Conservation (phyloP, 2,888 invertebrate species). For the Apodemia duryi region DNA sequence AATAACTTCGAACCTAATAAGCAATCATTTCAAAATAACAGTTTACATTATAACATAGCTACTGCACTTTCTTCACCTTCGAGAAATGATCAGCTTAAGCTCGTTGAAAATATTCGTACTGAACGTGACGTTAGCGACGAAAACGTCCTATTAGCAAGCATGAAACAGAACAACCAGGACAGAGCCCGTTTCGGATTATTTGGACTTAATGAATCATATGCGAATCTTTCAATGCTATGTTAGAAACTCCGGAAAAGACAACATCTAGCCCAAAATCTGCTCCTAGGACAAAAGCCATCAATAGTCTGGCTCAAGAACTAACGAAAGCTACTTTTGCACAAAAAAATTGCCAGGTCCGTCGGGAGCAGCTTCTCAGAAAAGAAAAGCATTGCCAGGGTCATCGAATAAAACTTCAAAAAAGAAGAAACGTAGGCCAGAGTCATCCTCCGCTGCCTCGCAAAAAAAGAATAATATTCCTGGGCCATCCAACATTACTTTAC, state of each 20-base stretch:
- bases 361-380: conserved; percentile 8
- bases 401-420: background rate
- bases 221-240: background rate
- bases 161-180: too few species aligned
- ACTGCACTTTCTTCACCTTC: too few species aligned
- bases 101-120: too few species aligned
- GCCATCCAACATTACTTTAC: background rate
- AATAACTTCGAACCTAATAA: too few species aligned
- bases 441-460: background rate
- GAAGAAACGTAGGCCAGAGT: background rate
- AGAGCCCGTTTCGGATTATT: too few species aligned
- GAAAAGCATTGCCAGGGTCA: conserved; percentile 2
- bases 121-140: too few species aligned
- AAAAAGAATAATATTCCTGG: conserved; percentile 4
- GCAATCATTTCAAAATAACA: too few species aligned
- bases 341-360: conserved; percentile 6
- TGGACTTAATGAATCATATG: too few species aligned
- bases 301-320: conserved; percentile 12
- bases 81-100: too few species aligned
- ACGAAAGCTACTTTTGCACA: conserved; percentile 7
- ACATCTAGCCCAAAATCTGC: conserved; percentile 9
- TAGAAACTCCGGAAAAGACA: conserved; percentile 10
- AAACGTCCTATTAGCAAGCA: too few species aligned
- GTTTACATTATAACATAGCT: too few species aligned
- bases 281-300: background rate